A percentile compares a stretch with the other conserved stretches of the same genome.
These are phyloP conservation scores for Chalcis sispes DNA, from an alignment of 2,888 invertebrate species.

Conservation along the genomic window DNA sequence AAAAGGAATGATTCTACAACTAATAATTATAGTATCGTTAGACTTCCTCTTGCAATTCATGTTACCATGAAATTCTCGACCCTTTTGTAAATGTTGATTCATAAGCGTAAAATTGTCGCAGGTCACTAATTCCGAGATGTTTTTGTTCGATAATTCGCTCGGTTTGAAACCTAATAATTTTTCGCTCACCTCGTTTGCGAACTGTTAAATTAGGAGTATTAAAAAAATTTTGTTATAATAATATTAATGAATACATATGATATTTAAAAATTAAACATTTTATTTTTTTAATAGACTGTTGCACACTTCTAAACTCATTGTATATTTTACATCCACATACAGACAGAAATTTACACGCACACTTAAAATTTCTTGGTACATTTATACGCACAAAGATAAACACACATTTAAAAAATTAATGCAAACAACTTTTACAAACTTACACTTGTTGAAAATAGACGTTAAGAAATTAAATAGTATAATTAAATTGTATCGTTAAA, in stretches of 20 bases:
- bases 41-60: slow-evolving; percentile 85
- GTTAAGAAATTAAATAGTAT: no score
- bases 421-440: no score
- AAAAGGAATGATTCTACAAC: slow-evolving; percentile 88
- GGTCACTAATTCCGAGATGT: slow-evolving; percentile 78
- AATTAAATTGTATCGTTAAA: no score
- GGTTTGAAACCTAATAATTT: slow-evolving; percentile 85
- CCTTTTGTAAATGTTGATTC: slow-evolving; percentile 81
- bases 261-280: slow-evolving; percentile 15
- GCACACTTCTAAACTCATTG: no score
- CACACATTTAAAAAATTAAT: no score
- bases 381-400: not conserved
- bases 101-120: slow-evolving; percentile 79
- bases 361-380: no score
- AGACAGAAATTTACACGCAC: no score
- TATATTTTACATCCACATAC: no score
- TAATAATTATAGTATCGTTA: slow-evolving; percentile 87
- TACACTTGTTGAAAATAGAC: no score
- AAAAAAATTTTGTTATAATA: not conserved
- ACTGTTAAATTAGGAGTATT: slow-evolving; percentile 79
- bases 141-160: slow-evolving; percentile 81
- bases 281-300: no score
- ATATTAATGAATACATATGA: slow-evolving; percentile 3
- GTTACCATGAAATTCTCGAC: slow-evolving; percentile 87
- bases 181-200: slow-evolving; percentile 92